phyloP scores from a whole-genome alignment of 2,888 invertebrate genomes.

The Cynaeus angustus region DNA sequence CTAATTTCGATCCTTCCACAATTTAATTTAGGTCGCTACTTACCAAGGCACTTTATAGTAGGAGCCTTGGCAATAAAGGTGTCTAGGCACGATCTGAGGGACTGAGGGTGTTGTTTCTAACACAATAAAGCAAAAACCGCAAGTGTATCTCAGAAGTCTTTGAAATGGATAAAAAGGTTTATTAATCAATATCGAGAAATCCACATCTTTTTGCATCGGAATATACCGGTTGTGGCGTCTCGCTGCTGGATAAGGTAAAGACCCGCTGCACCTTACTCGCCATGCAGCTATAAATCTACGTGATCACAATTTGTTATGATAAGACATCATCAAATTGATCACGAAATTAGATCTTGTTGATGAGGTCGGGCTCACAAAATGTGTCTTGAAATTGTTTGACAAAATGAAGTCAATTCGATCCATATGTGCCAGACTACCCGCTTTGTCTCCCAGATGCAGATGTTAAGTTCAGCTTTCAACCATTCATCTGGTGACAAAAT shows the following conservation, averaged over 20 bases:
- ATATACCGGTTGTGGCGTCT: too few relatives aligned
- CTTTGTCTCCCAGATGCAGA: slow-evolving; percentile 28
- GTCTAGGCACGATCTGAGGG: too few relatives aligned
- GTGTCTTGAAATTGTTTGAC: slow-evolving; percentile 30
- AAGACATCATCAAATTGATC: slow-evolving; percentile 30
- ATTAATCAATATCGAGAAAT: too few relatives aligned
- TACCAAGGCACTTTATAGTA: not conserved
- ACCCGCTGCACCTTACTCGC: not conserved
- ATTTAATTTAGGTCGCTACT: slow-evolving; percentile 32
- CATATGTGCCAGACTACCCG: slow-evolving; percentile 30
- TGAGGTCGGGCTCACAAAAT: slow-evolving; percentile 17
- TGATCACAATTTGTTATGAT: slow-evolving; percentile 18
- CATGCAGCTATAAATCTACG: slow-evolving; percentile 26
- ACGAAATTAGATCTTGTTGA: slow-evolving; percentile 15
- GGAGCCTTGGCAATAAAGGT: not conserved
- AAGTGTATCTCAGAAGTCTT: too few relatives aligned
- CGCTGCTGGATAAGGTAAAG: too few relatives aligned
- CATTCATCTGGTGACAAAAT: slow-evolving; percentile 43
- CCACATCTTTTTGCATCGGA: too few relatives aligned
- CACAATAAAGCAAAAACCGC: too few relatives aligned
- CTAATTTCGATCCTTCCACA: slow-evolving; percentile 37
- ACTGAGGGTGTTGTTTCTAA: too few relatives aligned
- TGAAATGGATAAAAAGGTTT: too few relatives aligned
- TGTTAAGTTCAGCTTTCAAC: slow-evolving; percentile 25
- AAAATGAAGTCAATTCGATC: slow-evolving; percentile 26